phyloP scores from a whole-genome alignment of 1,140 invertebrate genomes.

The Druon quercuslanigerum region DNA sequence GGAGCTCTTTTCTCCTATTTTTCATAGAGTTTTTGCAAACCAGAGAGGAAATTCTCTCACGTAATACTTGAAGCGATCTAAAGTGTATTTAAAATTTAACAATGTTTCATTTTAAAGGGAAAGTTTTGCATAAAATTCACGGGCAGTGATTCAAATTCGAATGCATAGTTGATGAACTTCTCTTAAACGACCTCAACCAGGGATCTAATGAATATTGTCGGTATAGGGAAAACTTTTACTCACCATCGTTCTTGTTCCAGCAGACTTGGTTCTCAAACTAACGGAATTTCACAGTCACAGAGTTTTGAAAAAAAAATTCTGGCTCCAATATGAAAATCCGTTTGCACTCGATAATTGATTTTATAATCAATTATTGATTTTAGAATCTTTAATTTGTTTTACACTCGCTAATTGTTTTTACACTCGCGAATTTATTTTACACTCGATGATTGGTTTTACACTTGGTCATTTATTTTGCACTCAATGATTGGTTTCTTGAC shows the following conservation, averaged over 20 bases:
- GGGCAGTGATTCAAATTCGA: slow-evolving; percentile 13
- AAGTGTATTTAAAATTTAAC: slow-evolving; percentile 21
- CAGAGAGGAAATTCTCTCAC: neutral
- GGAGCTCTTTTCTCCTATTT: slow-evolving; percentile 1
- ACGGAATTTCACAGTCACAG: neutral
- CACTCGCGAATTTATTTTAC: neutral
- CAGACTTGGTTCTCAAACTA: neutral
- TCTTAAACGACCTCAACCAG: slow-evolving; percentile 21
- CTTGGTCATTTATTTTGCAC: no score
- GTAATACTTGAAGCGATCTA: slow-evolving; percentile 14
- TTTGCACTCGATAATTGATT: neutral
- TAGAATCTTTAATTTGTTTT: neutral
- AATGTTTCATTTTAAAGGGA: slow-evolving; percentile 18
- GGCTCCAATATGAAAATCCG: neutral
- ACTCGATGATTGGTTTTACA: neutral
- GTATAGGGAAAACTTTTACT: neutral
- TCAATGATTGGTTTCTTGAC: neutral
- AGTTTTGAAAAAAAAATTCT: no score
- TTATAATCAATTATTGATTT: neutral
- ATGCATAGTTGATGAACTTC: slow-evolving; percentile 27
- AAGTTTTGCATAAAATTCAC: slow-evolving; percentile 25
- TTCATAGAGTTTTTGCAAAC: neutral
- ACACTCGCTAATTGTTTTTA: neutral
- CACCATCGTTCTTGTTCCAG: slow-evolving; percentile 2
- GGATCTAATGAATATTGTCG: slow-evolving; percentile 6